These are phyloP conservation scores for Bryconaethiops microstoma DNA, from an alignment of 2,797 vertebrate genomes.

Conservation along the genomic window DNA sequence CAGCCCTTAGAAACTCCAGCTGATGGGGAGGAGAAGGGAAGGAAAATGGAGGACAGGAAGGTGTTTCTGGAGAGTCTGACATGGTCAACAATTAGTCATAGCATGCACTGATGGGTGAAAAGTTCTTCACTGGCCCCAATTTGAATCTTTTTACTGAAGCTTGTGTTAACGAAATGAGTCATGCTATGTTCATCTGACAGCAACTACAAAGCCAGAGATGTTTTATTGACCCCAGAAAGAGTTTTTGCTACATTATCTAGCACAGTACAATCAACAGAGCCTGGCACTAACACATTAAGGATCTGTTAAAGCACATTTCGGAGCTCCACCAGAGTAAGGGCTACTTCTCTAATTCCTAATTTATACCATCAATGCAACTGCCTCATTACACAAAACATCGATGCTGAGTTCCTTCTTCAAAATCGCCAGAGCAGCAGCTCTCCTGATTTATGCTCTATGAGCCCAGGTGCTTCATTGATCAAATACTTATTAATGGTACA, in stretches of 20 bases:
- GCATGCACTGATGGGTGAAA: not conserved
- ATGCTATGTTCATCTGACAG: not conserved
- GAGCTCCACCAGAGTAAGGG: conserved; percentile 3
- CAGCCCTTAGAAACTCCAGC: not conserved
- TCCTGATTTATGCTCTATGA: conserved; percentile 60
- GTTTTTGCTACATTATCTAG: conserved; percentile 32
- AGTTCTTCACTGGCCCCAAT: not conserved
- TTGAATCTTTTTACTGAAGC: conserved; percentile 21
- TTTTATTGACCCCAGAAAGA: conserved; percentile 39
- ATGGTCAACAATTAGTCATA: not conserved
- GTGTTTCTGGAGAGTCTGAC: not conserved
- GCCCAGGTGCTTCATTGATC: conserved; percentile 54
- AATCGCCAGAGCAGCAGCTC: conserved; percentile 67
- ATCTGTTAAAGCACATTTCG: conserved; percentile 44
- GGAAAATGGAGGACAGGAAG: conserved; percentile 9
- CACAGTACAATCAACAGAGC: conserved; percentile 29
- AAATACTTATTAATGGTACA: conserved; percentile 21
- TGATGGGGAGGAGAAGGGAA: not conserved
- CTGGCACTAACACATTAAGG: conserved; percentile 33
- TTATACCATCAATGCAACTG: conserved; percentile 54
- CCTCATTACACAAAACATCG: conserved; percentile 59
- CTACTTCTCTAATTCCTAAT: conserved; percentile 56
- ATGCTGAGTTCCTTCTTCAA: conserved; percentile 51
- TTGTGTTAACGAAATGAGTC: not conserved
- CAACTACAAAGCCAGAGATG: conserved; percentile 17